phyloP scores from a whole-genome alignment of 2,113 vertebrate species.

The Diglossa brunneiventris region DNA sequence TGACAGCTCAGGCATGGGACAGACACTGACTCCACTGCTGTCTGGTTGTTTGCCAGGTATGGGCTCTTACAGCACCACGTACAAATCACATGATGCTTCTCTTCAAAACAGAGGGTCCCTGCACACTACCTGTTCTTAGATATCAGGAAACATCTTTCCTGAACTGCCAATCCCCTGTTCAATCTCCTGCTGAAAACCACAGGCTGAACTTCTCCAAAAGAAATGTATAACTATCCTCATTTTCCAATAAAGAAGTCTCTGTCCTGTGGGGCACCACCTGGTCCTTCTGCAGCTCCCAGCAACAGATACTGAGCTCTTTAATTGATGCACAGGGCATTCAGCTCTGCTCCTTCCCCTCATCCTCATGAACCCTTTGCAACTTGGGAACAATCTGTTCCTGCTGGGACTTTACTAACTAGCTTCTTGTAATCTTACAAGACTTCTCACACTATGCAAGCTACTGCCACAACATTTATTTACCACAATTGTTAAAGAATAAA shows the following conservation, averaged over 20 bases:
- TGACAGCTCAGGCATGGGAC: not conserved
- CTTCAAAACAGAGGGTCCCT: not conserved
- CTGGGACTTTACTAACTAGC: not conserved
- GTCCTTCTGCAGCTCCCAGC: not conserved
- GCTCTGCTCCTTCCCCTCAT: not conserved
- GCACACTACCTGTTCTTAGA: too few species aligned
- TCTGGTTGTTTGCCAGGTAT: not conserved
- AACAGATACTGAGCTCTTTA: not conserved
- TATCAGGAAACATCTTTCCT: not conserved
- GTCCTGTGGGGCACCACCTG: not conserved
- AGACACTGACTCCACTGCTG: not conserved
- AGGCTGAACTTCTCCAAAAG: not conserved
- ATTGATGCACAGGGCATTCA: not conserved
- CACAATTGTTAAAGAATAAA: not conserved
- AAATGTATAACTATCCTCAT: not conserved
- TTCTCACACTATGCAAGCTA: not conserved
- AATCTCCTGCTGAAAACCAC: not conserved
- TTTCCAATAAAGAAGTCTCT: not conserved
- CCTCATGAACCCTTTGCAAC: not conserved
- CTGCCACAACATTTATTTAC: not conserved
- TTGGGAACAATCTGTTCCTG: not conserved
- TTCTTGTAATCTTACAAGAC: not conserved
- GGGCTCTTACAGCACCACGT: not conserved
- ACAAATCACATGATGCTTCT: not conserved
- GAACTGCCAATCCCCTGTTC: not conserved